Evolutionary conservation across 2,797 vertebrate species (phyloP), one percentile per base, ranked within the genome.

Genomic region (Cygnus olor): DNA sequence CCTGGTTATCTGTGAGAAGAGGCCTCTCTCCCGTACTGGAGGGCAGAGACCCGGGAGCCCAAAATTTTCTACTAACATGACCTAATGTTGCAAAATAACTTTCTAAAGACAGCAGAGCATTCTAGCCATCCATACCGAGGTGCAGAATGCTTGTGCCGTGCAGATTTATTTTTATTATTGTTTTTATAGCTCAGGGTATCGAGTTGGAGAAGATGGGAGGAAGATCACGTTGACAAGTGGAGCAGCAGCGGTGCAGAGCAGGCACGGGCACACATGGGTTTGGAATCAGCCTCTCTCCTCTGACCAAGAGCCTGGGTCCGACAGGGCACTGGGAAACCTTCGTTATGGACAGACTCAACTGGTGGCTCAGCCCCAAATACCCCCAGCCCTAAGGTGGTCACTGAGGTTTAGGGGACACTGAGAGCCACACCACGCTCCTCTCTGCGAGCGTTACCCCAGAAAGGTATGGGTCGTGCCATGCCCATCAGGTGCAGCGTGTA

Each of bases 371-470:
- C 13, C 28, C 22, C 30, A 11, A 83, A 80, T 9, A 27, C 38
- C 34, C 30, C 36, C 32, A 63, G 27, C 40, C 71, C 30, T 53
- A 21, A 87, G 63, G 42, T 24, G 32, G 24, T 20, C 51, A 20
- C 12, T 1, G 0, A 70, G 0, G 0, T 38, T 54, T 19, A 22
- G 27, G 6, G 11, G 34, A 38, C 36, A 42, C n/a, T 13, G 5
- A 61, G 20, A 64, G 65, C 24, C 44, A 24, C 44, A 11, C 32
- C 11, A 24, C 4, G 16, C 15, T 34, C 8, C 20, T 68, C 65
- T 68, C 9, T 25, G 22, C 6, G 17, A 78, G 25, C 10, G 6
- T 21, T 13, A 16, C 4, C 34, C 34, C 15, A 49, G 20, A 16
- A 25, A 17, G 34, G 30, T 6, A 28, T 5, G 18, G 47, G 28